Evolutionary conservation across 2,113 vertebrate genomes (phyloP), one percentile per base, ranked within the genome.

Genomic region (Tonatia bakeri): DNA sequence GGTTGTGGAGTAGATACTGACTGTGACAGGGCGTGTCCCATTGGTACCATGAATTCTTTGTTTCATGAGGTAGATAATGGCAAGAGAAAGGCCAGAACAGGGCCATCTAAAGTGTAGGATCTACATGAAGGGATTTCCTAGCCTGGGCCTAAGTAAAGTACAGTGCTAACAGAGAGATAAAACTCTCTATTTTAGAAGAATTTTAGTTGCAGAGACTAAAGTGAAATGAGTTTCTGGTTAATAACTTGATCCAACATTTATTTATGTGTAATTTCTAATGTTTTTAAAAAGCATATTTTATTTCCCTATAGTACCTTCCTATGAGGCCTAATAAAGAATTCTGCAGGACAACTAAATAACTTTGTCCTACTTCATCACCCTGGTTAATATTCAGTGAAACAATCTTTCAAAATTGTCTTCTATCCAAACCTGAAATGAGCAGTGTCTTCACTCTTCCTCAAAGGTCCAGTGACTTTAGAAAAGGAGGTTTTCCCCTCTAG

Each of bases 191-290:
- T 79, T 92, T 81, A 75, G 15, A 90, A 45, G 16, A 36, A 75
- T 75, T 87, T 94, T 88, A 38, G 43, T 28, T 86, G n/a, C 8
- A 79, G 77, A 40, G 7, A 54, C 9, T 56, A 82, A 94, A 95
- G 43, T 67, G 72, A 94, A 94, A 79, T 86, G 38, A 20, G 31
- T 80, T 70, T 84, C 70, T 61, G 1, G 5, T 43, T 87, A 91
- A 86, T 10, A 33, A 61, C 91, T 76, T 79, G 24, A 61, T 22
- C 33, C 50, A 64, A 43, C 14, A 69, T 26, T 89, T 94, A 90
- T 85, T 95, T 80, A 83, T 67, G 24, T n/a, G 61, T 82, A 72
- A 56, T 59, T 94, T 94, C 54, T 80, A 80, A 76, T 52, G 13
- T 43, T 43, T 43, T n/a, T n/a, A n/a, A n/a, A n/a, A n/a, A n/a